Conservation (phyloP, 1,140 invertebrate genomes). For the Zaprionus taronus region DNA sequence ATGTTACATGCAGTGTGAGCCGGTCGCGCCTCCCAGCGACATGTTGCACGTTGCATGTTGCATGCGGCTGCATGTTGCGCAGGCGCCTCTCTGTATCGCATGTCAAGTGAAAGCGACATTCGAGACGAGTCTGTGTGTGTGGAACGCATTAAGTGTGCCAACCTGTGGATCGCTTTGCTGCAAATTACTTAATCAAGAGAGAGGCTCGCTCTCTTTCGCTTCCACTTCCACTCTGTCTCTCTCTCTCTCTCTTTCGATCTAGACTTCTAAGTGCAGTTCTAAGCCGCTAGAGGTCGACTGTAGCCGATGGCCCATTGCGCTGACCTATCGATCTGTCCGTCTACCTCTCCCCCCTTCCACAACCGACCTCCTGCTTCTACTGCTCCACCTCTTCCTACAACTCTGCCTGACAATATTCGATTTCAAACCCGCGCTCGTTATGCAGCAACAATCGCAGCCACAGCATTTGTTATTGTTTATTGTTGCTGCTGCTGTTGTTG, state of each 20-base stretch:
- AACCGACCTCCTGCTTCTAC: not conserved
- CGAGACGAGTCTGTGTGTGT: slow-evolving; percentile 17
- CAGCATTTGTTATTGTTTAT: slow-evolving; percentile 20
- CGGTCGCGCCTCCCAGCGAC: slow-evolving; percentile 22
- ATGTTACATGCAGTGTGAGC: not conserved
- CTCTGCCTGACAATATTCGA: slow-evolving; percentile 49
- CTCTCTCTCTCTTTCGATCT: not conserved
- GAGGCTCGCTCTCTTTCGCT: not conserved
- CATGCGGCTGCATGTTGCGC: slow-evolving; percentile 17
- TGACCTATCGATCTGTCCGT: not conserved
- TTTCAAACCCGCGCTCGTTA: slow-evolving; percentile 49
- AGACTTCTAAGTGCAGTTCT: not conserved
- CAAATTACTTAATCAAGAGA: not conserved
- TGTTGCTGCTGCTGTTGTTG: slow-evolving; percentile 28
- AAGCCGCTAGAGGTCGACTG: not conserved
- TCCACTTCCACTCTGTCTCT: not conserved
- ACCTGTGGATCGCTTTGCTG: slow-evolving; percentile 22
- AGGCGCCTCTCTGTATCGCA: slow-evolving; percentile 6
- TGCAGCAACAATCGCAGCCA: slow-evolving; percentile 57
- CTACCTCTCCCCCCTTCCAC: not conserved
- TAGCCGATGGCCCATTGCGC: not conserved
- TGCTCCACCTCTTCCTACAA: not conserved
- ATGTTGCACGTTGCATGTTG: slow-evolving; percentile 32
- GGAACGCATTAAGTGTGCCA: slow-evolving; percentile 33
- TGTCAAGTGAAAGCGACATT: slow-evolving; percentile 49